Conservation (phyloP, 2,113 vertebrate species). For the Sinocyclocheilus maitianheensis region DNA sequence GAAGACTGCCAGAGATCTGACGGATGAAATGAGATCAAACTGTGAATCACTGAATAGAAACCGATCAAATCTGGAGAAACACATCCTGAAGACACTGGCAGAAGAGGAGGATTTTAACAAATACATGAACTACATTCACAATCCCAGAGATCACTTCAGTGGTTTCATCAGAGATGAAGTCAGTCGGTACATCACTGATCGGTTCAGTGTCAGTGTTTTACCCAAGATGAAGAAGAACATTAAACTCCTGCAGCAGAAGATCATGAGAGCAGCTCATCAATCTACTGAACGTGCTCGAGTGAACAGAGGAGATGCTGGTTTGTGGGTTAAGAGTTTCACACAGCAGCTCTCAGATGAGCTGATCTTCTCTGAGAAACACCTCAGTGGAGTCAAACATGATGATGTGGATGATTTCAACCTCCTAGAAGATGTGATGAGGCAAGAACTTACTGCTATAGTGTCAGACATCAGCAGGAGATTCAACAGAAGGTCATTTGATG, state of each 20-base stretch:
- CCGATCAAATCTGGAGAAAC: background rate
- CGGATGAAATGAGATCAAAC: conserved; percentile 60
- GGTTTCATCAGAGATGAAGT: conserved; percentile 21
- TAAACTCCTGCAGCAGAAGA: background rate
- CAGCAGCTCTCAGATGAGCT: background rate
- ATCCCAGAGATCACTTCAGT: background rate
- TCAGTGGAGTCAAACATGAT: background rate
- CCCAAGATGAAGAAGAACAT: background rate
- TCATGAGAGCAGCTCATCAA: background rate
- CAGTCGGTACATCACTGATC: background rate
- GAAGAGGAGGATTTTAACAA: background rate
- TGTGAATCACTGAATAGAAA: conserved; percentile 32
- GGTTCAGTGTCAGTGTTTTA: background rate
- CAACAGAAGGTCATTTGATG: background rate
- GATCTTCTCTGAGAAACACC: background rate
- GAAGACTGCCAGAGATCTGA: conserved; percentile 60
- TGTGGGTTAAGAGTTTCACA: conserved; percentile 9
- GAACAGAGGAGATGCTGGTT: background rate
- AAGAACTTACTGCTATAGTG: background rate
- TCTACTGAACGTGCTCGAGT: background rate
- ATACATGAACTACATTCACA: background rate
- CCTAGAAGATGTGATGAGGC: background rate
- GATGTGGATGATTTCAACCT: background rate
- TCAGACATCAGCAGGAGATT: background rate
- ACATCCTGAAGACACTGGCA: background rate